Conservation (phyloP, 2,113 vertebrate genomes). For the Lepisosteus oculatus region DNA sequence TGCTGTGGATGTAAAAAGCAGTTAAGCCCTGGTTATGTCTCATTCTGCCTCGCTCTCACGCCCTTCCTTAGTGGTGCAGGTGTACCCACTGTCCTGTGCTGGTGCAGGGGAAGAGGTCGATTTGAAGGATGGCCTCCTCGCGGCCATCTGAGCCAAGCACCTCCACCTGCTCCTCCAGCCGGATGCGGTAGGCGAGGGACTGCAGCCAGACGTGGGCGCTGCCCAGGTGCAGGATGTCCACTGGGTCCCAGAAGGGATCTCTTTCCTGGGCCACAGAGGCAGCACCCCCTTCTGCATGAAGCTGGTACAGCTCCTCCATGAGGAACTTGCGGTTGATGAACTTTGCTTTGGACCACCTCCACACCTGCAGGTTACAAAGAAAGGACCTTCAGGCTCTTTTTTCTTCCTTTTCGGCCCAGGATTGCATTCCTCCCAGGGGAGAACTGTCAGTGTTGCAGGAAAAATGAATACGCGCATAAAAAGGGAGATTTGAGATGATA, state of each 20-base stretch:
- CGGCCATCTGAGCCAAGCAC: conserved; percentile 76
- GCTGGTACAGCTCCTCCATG: conserved; percentile 83
- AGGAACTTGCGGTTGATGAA: conserved; percentile 86
- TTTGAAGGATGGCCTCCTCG: conserved; percentile 73
- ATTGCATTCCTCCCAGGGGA: too few species aligned
- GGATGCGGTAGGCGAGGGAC: conserved; percentile 74
- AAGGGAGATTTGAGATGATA: too few species aligned
- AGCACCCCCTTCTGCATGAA: conserved; percentile 54
- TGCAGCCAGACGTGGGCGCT: conserved; percentile 85
- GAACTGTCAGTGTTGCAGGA: too few species aligned
- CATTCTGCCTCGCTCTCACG: too few species aligned
- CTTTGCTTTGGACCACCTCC: conserved; percentile 86
- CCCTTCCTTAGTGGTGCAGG: not conserved
- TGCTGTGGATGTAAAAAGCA: too few species aligned
- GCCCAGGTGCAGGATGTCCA: conserved; percentile 75
- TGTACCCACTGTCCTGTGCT: conserved; percentile 69
- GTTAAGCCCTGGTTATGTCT: too few species aligned
- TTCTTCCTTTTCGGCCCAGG: too few species aligned
- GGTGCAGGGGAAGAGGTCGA: conserved; percentile 68
- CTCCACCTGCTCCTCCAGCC: conserved; percentile 77
- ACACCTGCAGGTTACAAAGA: conserved; percentile 64
- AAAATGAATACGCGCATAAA: too few species aligned
- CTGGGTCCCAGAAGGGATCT: conserved; percentile 86
- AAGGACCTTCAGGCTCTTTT: not conserved
- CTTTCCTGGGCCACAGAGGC: conserved; percentile 45